Evolutionary conservation across 2,113 vertebrate genomes (phyloP), one percentile per base, ranked within the genome.

Genomic region (Illadopsis cleaveri): DNA sequence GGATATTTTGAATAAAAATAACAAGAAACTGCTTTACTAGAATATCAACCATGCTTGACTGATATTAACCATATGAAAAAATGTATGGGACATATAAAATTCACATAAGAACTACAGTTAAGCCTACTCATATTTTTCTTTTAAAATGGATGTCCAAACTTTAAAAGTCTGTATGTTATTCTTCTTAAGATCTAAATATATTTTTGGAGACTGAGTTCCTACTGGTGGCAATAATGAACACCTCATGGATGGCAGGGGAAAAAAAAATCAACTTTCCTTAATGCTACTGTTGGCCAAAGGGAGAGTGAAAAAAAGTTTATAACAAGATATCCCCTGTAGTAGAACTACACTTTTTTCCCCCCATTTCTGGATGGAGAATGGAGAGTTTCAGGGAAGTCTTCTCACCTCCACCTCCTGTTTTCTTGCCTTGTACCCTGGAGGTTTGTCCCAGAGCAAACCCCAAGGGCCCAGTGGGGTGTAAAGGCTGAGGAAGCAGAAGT

Each of bases 1-100:
- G 89, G 33, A 80, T 97, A 96, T 97, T 97, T 97, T 96, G 84
- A 94, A 93, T 87, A 90, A 97, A 97, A 97, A 97, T 95, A 97
- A 82, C 86, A 95, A 94, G 94, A 93, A 96, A 92, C 47, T 94
- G 69, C 71, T 85, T 90, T 94, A 78, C 84, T 93, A 97, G 95
- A 86, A 87, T 96, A 94, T 96, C 79, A 94, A 6, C 79, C 79
- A 86, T 92, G 94, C 93, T 93, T 97, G 96, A 96, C 84, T 95
- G 95, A 89, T 94, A 96, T 80, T 95, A 96, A 94, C 86, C 86
- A 71, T 92, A 94, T 60, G 73, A 94, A 96, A 95, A 95, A 91
- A 95, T 47, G 78, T 76, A 68, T 51, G 69, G 48, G 78, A 58
- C 72, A 45, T n/a, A 89, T 83, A 96, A 93, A 96, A 80, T 81